Evolutionary conservation across 2,888 invertebrate species (phyloP), one percentile per base, ranked within the genome.

Genomic region (Drosophila prolongata): DNA sequence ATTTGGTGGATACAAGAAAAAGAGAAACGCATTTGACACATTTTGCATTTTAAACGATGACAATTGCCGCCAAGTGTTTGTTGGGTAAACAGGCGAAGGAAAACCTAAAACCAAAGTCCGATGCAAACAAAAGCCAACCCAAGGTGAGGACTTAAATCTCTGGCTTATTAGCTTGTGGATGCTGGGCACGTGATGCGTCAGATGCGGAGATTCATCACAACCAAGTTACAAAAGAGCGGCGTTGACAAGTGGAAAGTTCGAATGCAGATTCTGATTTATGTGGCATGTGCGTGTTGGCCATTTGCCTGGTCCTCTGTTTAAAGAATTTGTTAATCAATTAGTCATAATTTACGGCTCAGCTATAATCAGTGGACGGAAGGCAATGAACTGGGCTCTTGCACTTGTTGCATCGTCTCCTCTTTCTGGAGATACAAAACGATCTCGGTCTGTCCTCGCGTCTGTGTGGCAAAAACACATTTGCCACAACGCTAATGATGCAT

Each of bases 401-500:
- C 90, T 89, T 86, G 90, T 78, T 89, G 89, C 89, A 82, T 61
- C 59, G 65, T 80, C 66, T 65, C 60, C 49, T 43, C 61, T 11
- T n/a, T 30, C 24, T 46, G 13, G 19, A 35, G 62, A 44, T 61
- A 53, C 38, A 61, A 56, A 58, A 49, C 53, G 66, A 43, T 65
- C 56, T 61, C 67, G 37, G 52, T 57, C 46, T 43, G 58, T 47
- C 35, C 44, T 37, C 58, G 53, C 55, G 67, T 72, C 54, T 67
- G 58, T 72, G 56, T 61, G 87, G 89, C 87, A 62, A 27, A 89
- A 89, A 87, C 89, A 87, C 77, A 83, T 83, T 89, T 83, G 83
- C 83, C 89, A 89, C 88, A 89, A 85, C 83, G 89, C 89, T 85
- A 85, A 85, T 85, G 85, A 85, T 89, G 89, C 89, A 85, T 85